Conservation (phyloP, 2,797 vertebrate genomes). For the Myotis findleyi region DNA sequence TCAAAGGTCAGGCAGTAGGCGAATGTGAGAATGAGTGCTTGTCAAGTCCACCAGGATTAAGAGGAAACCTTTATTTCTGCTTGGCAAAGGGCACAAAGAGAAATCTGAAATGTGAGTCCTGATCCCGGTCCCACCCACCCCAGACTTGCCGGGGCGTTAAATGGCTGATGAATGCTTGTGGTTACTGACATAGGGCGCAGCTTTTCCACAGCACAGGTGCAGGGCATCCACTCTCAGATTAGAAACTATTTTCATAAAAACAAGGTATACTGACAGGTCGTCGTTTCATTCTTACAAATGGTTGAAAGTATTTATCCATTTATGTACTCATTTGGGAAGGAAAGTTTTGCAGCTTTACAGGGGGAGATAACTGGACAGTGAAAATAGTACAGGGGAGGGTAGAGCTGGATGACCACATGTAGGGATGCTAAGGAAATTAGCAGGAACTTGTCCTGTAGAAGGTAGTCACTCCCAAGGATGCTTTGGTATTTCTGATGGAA, state of each 20-base stretch:
- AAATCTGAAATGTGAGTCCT: slow-evolving; percentile 17
- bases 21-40: slow-evolving; percentile 32
- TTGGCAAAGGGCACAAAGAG: background rate
- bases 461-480: background rate
- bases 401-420: background rate
- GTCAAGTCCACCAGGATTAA: background rate
- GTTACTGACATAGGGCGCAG: background rate
- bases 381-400: background rate
- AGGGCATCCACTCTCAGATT: background rate
- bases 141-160: background rate
- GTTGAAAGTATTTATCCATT: background rate
- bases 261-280: background rate
- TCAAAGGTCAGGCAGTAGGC: slow-evolving; percentile 8
- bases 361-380: background rate
- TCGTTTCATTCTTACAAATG: background rate
- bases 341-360: background rate
- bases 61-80: background rate
- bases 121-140: background rate
- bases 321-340: background rate
- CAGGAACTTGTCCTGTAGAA: background rate
- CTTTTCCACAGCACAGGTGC: background rate
- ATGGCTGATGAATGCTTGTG: background rate
- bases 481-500: background rate
- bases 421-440: background rate
- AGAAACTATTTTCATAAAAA: slow-evolving; percentile 38